phyloP scores from a whole-genome alignment of 35 echinoderm and acorn worm genomes.

The Diadema setosum region DNA sequence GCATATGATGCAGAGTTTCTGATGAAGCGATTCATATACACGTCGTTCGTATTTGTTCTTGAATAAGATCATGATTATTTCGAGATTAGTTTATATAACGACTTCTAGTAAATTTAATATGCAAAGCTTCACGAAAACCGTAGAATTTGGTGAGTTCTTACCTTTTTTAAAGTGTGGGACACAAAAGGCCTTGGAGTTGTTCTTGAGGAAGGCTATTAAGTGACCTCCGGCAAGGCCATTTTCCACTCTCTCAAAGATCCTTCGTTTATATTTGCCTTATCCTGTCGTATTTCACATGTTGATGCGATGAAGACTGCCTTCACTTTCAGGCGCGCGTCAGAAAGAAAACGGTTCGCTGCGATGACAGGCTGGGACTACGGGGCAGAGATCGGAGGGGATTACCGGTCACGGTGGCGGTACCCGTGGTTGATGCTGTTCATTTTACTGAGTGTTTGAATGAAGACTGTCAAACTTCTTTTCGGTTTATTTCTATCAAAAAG shows the following conservation, averaged over 20 bases:
- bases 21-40: neutral
- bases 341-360: neutral
- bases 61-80: neutral
- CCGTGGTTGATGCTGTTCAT: too few species aligned
- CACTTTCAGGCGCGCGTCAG: neutral
- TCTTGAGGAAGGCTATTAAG: neutral
- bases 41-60: neutral
- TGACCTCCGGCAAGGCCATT: neutral
- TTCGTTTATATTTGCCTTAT: neutral
- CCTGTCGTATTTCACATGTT: neutral
- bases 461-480: too few species aligned
- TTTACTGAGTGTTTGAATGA: too few species aligned
- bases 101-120: neutral
- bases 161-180: neutral
- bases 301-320: neutral
- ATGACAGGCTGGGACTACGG: neutral
- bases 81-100: neutral
- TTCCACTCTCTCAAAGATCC: neutral
- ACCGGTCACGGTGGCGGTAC: conserved; percentile 1
- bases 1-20: too few species aligned
- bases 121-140: neutral
- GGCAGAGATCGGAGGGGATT: neutral
- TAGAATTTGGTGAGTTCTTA: neutral
- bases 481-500: too few species aligned
- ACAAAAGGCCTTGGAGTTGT: neutral